These are phyloP conservation scores for Alitta virens DNA, from an alignment of 2,888 invertebrate species.

Conservation along the genomic window DNA sequence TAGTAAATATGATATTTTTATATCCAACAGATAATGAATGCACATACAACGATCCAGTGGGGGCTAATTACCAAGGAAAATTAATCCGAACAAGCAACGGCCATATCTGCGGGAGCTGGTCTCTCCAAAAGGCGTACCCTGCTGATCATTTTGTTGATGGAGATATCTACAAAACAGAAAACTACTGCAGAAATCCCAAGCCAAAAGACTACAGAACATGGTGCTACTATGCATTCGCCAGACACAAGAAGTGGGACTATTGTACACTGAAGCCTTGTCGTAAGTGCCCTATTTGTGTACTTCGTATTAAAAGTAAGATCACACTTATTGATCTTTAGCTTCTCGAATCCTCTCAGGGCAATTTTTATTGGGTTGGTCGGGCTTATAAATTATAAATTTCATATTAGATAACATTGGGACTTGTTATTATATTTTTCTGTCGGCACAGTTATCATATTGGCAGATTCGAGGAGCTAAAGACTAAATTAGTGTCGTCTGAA, in stretches of 20 bases:
- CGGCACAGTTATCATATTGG: too few relatives aligned
- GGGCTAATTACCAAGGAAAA: slow-evolving; percentile 21
- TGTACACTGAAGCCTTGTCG: slow-evolving; percentile 24
- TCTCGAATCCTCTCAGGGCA: too few relatives aligned
- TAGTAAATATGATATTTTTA: too few relatives aligned
- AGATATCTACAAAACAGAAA: slow-evolving; percentile 13
- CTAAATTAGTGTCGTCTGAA: too few relatives aligned
- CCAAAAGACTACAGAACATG: slow-evolving; percentile 19
- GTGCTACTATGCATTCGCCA: slow-evolving; percentile 23
- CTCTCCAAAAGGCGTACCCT: slow-evolving; percentile 23
- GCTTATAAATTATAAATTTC: too few relatives aligned
- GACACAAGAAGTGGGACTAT: slow-evolving; percentile 21
- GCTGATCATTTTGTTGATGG: slow-evolving; percentile 23
- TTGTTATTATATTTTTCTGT: too few relatives aligned
- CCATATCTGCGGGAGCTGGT: slow-evolving; percentile 23
- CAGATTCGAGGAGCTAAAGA: too few relatives aligned
- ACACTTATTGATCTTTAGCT: too few relatives aligned
- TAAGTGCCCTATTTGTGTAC: slow-evolving; percentile 13
- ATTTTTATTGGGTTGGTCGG: too few relatives aligned
- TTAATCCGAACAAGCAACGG: slow-evolving; percentile 15
- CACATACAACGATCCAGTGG: slow-evolving; percentile 26
- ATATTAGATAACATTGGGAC: too few relatives aligned
- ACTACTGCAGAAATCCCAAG: slow-evolving; percentile 30
- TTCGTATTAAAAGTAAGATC: too few relatives aligned
- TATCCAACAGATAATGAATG: slow-evolving; percentile 28